Percentiles rank a stretch among this genome's conserved stretches.
Conservation (phyloP, 2,888 invertebrate genomes). For the Eurytoma adleriae region DNA sequence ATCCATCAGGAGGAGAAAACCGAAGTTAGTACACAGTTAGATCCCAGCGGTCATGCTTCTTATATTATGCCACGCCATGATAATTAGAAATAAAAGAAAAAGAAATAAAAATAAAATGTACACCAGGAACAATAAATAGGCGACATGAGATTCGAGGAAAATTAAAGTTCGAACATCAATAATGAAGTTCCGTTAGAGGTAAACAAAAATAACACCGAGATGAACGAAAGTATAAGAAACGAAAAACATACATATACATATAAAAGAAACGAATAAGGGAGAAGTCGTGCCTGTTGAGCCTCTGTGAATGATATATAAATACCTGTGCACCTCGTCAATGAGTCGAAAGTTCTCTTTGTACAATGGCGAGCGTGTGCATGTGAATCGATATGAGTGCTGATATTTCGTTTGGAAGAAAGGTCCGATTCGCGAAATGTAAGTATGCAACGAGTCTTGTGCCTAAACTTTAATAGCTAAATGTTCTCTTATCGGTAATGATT, state of each 20-base stretch:
- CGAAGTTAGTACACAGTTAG: constrained; percentile 31
- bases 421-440: constrained; percentile 36
- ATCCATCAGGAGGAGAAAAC: constrained; percentile 35
- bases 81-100: constrained; percentile 1
- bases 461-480: too few species aligned
- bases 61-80: background rate
- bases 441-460: constrained; percentile 10
- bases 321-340: constrained; percentile 39
- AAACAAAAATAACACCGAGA: constrained; percentile 23
- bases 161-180: constrained; percentile 21
- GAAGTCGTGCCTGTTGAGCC: constrained; percentile 57
- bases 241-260: constrained; percentile 43
- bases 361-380: constrained; percentile 7
- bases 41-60: constrained; percentile 37
- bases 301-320: constrained; percentile 28
- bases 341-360: constrained; percentile 39
- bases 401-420: constrained; percentile 42
- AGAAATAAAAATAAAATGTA: constrained; percentile 11
- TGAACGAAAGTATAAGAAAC: constrained; percentile 22
- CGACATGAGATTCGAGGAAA: background rate
- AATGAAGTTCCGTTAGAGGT: background rate
- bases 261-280: constrained; percentile 21
- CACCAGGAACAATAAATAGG: background rate
- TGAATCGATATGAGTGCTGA: constrained; percentile 42
- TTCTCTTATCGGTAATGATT: too few species aligned